Evolutionary conservation across 2,797 vertebrate genomes (phyloP).

Genomic region (Macropus fuliginosus): DNA sequence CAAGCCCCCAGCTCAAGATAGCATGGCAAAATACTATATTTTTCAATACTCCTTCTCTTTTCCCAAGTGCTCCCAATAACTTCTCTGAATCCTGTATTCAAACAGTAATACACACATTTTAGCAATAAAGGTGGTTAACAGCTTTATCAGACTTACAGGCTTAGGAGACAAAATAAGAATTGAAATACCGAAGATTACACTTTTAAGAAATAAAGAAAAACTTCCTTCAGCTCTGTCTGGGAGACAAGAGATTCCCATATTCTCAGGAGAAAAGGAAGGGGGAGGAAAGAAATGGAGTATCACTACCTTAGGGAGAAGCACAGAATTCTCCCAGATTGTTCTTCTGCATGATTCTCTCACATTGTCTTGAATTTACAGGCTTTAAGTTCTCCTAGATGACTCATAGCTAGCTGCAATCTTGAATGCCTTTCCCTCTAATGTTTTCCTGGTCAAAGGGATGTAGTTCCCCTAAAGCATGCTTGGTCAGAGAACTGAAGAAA

Average conservation of each 20-base stretch:
- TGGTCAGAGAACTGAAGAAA: neutral
- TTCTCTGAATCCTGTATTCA: neutral
- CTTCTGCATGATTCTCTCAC: neutral
- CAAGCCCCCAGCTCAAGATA: neutral
- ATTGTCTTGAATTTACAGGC: neutral
- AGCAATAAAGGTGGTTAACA: neutral
- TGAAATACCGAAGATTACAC: neutral
- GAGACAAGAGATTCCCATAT: neutral
- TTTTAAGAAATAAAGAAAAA: neutral
- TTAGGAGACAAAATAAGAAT: neutral
- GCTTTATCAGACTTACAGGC: neutral
- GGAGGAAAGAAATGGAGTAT: neutral
- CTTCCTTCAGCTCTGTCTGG: neutral
- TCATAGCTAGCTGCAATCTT: neutral
- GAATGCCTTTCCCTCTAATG: neutral
- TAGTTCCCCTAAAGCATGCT: neutral
- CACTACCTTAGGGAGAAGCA: neutral
- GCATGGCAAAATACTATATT: neutral
- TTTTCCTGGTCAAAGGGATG: neutral
- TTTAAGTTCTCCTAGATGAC: neutral
- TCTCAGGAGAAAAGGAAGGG: neutral
- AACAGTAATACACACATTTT: neutral
- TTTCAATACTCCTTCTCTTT: neutral
- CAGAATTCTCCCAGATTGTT: neutral
- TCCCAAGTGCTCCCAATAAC: neutral